Conservation (phyloP, 2,797 vertebrate genomes). For the Mormyrus hasselquistii region DNA sequence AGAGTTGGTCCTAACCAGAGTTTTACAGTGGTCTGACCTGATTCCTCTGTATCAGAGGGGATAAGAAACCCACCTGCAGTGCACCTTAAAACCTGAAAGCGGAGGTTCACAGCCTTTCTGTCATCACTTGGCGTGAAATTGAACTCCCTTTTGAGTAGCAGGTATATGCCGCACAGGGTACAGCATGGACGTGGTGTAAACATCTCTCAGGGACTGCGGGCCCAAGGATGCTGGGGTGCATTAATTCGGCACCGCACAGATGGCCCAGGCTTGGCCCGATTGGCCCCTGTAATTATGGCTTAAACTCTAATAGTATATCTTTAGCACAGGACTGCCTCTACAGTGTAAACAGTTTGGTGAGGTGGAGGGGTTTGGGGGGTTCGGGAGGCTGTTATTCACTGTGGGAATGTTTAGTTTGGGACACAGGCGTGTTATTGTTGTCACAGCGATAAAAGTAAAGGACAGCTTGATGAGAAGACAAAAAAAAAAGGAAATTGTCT, state of each 20-base stretch:
- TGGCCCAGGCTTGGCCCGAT: slow-evolving; percentile 58
- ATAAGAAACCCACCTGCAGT: background rate
- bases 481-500: slow-evolving; percentile 45
- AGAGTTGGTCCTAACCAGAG: slow-evolving; percentile 70
- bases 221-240: background rate
- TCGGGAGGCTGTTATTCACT: slow-evolving; percentile 68
- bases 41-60: slow-evolving; percentile 58
- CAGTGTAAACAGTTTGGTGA: slow-evolving; percentile 69
- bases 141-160: background rate
- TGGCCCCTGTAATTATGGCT: slow-evolving; percentile 78
- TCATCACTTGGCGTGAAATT: background rate
- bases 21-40: slow-evolving; percentile 69
- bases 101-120: background rate
- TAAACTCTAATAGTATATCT: slow-evolving; percentile 76
- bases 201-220: background rate
- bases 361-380: slow-evolving; percentile 36
- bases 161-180: background rate
- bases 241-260: background rate
- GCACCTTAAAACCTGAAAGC: background rate
- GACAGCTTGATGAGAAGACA: slow-evolving; percentile 34
- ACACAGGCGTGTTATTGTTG: slow-evolving; percentile 94
- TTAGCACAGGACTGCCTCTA: slow-evolving; percentile 72
- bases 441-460: slow-evolving; percentile 55
- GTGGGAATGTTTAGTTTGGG: slow-evolving; percentile 98
- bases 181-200: background rate